Base-by-base conservation (phyloP, 2,113 vertebrate species). In the Verasper variegatus region DNA sequence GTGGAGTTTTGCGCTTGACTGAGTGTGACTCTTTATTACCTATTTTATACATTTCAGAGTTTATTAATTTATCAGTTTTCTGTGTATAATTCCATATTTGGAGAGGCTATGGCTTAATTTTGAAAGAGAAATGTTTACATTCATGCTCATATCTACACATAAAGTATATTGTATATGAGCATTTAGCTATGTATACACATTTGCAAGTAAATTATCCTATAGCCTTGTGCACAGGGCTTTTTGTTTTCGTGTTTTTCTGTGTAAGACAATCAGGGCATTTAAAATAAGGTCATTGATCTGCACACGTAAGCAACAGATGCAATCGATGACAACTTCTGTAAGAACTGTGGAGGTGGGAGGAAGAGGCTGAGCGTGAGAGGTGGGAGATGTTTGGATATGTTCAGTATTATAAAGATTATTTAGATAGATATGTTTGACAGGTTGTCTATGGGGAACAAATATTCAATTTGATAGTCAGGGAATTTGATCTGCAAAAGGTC, bases 401-500 rank as follows among this genome's bases (percentile, higher is more conserved):
- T 51, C 47, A 54, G 8, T 21, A n/a, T 20, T 54, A 54, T 54
- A n/a, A 54, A n/a, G 51, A 54, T 54, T 54, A 54, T 54, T 9
- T 54, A 54, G 21, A n/a, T 54, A 54, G 18, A 54, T 54, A 54
- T 54, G 20, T 54, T 54, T 15, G 7, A 54, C 20, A n/a, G 51
- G 51, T 54, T 3, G 18, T 54, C 51, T 54, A n/a, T 54, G 20
- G 51, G 57, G 6, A 64, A 42, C 15, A 82, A 76, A 68, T 26
- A 31, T 31, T 64, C 8, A 40, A 45, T 20, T 71, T 71, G 76
- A 57, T 20, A 40, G 21, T 4, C 59, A 68, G 52, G 78, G 35
- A 74, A 70, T 72, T 51, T 71, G 37, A 83, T 81, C 59, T 71
- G 52, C 60, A 51, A 86, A 90, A 93, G 86, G 89, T 91, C 87